These are phyloP conservation scores for Temnopleurus reevesii DNA, from an alignment of 53 echinoderm and acorn worm genomes.

Conservation along the genomic window DNA sequence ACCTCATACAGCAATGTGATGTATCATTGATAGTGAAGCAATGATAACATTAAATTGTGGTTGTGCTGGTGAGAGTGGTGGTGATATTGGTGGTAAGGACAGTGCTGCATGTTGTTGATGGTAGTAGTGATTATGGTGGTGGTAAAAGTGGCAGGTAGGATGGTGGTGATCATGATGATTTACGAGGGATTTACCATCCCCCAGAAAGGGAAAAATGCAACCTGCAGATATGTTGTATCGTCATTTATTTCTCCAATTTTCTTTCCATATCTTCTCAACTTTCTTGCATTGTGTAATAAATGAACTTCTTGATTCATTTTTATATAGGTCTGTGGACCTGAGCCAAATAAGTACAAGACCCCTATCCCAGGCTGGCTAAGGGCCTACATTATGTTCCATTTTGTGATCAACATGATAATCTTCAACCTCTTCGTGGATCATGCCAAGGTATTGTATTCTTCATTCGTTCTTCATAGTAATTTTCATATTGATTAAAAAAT, in stretches of 20 bases:
- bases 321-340: conserved; percentile 69
- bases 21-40: too few species aligned
- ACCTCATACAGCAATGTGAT: too few species aligned
- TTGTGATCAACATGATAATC: conserved; percentile 67
- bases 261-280: neutral
- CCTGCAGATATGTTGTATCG: too few species aligned
- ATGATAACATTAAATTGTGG: too few species aligned
- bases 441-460: neutral
- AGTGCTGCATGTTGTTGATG: too few species aligned
- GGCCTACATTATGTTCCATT: conserved; percentile 77
- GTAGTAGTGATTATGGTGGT: too few species aligned
- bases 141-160: too few species aligned
- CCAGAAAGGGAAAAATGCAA: too few species aligned
- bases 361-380: conserved; percentile 64
- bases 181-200: too few species aligned
- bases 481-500: neutral
- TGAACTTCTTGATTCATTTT: neutral
- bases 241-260: neutral
- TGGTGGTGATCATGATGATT: too few species aligned
- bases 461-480: neutral
- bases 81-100: too few species aligned
- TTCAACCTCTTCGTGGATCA: conserved; percentile 61
- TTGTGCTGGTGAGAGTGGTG: too few species aligned
- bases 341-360: conserved; percentile 78
- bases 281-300: neutral